Evolutionary conservation across 1,140 invertebrate species (phyloP).

Genomic region (Coptotermes formosanus): DNA sequence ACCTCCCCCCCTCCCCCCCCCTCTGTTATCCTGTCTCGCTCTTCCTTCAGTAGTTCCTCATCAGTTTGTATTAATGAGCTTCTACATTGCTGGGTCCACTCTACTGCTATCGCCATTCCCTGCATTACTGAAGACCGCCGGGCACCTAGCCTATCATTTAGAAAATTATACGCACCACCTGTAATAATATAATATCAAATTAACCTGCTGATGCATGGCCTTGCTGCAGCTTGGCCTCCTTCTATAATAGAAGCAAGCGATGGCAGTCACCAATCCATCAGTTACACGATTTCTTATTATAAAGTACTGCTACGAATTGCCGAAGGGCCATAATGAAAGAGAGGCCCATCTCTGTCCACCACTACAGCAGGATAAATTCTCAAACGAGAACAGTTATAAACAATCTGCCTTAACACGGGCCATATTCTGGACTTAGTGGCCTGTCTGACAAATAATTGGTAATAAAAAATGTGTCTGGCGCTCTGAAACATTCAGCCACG

Average conservation of each 20-base stretch:
- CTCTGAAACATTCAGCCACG: too few relatives aligned
- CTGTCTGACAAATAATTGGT: too few relatives aligned
- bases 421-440: background rate
- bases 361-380: background rate
- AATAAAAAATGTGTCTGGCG: too few relatives aligned
- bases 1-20: too few relatives aligned
- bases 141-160: slow-evolving; percentile 33
- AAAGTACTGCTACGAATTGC: background rate
- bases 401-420: background rate
- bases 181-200: slow-evolving; percentile 33
- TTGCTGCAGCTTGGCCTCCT: background rate
- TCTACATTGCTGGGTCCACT: background rate
- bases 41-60: slow-evolving; percentile 23
- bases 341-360: background rate
- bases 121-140: slow-evolving; percentile 17
- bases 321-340: background rate
- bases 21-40: too few relatives aligned
- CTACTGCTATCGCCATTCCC: too few relatives aligned
- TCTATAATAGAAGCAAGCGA: too few relatives aligned
- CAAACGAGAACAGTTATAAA: background rate
- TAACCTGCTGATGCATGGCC: slow-evolving; percentile 21
- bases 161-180: slow-evolving; percentile 35
- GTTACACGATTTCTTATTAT: background rate
- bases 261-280: too few relatives aligned
- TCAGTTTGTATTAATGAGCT: slow-evolving; percentile 34